Evolutionary conservation across 2,113 vertebrate species (phyloP).

Genomic region (Empidonax alnorum): DNA sequence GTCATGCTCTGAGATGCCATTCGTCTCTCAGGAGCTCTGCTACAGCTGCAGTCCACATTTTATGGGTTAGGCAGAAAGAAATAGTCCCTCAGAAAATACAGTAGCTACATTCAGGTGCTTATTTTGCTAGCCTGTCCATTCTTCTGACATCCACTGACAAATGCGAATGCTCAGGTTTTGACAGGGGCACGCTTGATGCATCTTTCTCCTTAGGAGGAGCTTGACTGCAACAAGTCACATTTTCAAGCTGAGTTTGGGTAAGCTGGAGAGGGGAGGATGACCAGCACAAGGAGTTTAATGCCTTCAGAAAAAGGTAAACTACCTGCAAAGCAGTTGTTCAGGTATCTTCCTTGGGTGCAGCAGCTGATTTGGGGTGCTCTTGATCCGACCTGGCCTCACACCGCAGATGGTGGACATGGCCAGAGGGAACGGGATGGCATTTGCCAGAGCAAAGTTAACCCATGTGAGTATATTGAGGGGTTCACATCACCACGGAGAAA

Average conservation of each 20-base stretch:
- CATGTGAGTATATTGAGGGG: neutral
- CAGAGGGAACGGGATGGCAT: neutral
- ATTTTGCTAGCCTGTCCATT: neutral
- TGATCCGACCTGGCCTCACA: neutral
- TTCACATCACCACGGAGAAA: neutral
- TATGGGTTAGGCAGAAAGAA: constrained; percentile 23
- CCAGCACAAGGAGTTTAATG: neutral
- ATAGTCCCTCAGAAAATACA: constrained; percentile 30
- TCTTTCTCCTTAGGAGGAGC: neutral
- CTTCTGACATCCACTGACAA: neutral
- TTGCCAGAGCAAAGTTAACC: neutral
- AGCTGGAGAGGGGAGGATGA: neutral
- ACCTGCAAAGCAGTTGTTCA: neutral
- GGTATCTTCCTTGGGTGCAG: neutral
- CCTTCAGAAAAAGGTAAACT: neutral
- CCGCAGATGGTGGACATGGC: fast-evolving
- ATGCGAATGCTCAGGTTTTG: neutral
- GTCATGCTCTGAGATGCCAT: neutral
- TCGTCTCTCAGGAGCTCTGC: neutral
- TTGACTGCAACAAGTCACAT: neutral
- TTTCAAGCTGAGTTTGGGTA: neutral
- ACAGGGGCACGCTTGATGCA: fast-evolving
- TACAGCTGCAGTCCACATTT: constrained; percentile 4
- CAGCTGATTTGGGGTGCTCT: neutral
- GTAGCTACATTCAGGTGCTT: constrained; percentile 8